Base-by-base conservation (phyloP, 35 echinoderm and acorn worm genomes). In the Stichopus chloronotus region DNA sequence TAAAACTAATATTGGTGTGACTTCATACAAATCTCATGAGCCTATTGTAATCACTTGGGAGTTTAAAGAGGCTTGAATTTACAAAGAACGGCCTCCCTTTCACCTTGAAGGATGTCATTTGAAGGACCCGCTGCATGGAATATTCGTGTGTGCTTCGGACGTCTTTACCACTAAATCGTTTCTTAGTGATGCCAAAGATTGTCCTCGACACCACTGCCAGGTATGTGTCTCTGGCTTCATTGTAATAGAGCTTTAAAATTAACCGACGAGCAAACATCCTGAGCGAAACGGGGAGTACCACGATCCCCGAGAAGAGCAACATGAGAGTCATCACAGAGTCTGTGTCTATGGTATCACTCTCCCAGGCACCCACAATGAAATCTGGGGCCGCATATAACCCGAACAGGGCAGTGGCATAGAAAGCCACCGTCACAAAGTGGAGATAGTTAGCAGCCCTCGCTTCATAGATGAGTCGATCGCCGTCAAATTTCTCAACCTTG, bases 1-100 rank as follows among this genome's bases (percentile, higher is more conserved):
- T 43, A 43, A 43, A 43, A 43, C 30, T 43, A 43, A 43, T 43
- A 43, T 43, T 43, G 30, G 30, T 43, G 30, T 43, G 30, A 43
- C 30, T 43, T 43, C 30, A 43, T 43, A 43, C 30, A 43, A 43
- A 94, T 77, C 92, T 90, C 76, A 95, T 88, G 5, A 98, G 60
- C 90, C 84, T 92, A 24, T 98, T 98, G 81, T 92, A 98, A 93
- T 98, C 94, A 86, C 88, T 94, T 9, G 94, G 96, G 59, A 94
- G 76, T 24, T 92, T 94, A 53, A 98, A 98, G 58, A 83, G 87
- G 17, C 80, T 81, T 20, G 96, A 58, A 89, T 95, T 93, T 21
- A 95, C 89, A 92, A 94, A 84, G 54, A 92, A 87, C 4, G 87
- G 88, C 4, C 69, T 43, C 21, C 85, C 83, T 25, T 95, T 95